phyloP scores from a whole-genome alignment of 2,888 invertebrate genomes.

The Melanostoma mellinum region DNA sequence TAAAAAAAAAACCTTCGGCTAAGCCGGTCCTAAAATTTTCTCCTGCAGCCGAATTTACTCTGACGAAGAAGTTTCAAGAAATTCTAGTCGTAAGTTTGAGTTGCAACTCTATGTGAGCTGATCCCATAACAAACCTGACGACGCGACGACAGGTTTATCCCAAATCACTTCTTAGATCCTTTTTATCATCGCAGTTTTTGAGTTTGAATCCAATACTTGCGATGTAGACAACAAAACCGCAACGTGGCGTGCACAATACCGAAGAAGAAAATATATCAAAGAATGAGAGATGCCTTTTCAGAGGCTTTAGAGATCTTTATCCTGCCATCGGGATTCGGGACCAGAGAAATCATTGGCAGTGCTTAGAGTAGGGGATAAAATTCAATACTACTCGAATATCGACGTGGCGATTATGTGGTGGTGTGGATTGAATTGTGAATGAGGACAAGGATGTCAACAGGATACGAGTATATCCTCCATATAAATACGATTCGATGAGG shows the following conservation, averaged over 20 bases:
- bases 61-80: too few species aligned
- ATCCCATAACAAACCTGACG: too few species aligned
- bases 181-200: too few species aligned
- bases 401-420: conserved; percentile 37
- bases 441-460: conserved; percentile 51
- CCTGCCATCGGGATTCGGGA: conserved; percentile 32
- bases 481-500: background rate
- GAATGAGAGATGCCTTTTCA: conserved; percentile 39
- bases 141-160: too few species aligned
- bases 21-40: too few species aligned
- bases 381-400: conserved; percentile 59
- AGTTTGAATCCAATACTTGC: too few species aligned
- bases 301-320: conserved; percentile 44
- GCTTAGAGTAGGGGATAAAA: conserved; percentile 35
- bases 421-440: conserved; percentile 59
- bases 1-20: background rate
- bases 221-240: too few species aligned
- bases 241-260: conserved; percentile 18
- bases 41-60: too few species aligned
- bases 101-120: too few species aligned
- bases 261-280: conserved; percentile 46
- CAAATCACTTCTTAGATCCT: too few species aligned
- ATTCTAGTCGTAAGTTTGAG: too few species aligned
- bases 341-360: conserved; percentile 25
- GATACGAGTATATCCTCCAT: conserved; percentile 15